These are phyloP conservation scores for Caenorhabditis sp. DNA, from an alignment of 2,888 invertebrate genomes.

Conservation along the genomic window DNA sequence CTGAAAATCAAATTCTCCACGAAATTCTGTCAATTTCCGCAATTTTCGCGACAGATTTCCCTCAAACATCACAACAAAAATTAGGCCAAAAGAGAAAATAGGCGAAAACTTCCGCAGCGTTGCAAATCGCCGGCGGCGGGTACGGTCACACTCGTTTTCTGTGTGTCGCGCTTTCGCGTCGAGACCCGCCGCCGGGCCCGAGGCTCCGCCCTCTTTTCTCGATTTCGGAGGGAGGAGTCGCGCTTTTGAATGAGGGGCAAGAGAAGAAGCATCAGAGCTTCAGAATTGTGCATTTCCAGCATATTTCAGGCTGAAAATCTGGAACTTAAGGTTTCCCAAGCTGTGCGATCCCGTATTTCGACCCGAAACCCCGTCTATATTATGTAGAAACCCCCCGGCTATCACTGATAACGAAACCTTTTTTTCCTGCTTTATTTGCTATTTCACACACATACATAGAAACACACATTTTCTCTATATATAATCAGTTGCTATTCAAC, in stretches of 20 bases:
- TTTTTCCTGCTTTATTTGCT: not conserved
- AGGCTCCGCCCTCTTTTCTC: conserved; percentile 24
- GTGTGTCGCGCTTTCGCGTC: conserved; percentile 41
- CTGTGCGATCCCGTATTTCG: no score
- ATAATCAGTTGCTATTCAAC: conserved; percentile 23
- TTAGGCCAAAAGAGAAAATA: conserved; percentile 20
- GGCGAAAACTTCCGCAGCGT: not conserved
- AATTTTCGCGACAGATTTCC: not conserved
- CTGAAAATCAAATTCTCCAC: not conserved
- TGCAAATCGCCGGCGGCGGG: not conserved
- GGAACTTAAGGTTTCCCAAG: not conserved
- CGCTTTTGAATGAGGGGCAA: conserved; percentile 28
- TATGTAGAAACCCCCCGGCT: not conserved
- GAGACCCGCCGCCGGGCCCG: conserved; percentile 41
- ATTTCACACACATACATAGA: no score
- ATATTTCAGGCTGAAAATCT: conserved; percentile 9
- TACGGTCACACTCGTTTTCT: conserved; percentile 57
- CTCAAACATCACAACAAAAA: conserved; percentile 7
- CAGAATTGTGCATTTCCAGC: conserved; percentile 1
- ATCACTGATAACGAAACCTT: conserved; percentile 35
- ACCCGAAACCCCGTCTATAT: no score
- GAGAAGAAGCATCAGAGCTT: conserved; percentile 12
- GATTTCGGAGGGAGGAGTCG: conserved; percentile 59
- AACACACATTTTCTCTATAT: conserved; percentile 11
- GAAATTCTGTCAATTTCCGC: not conserved